A percentile compares a stretch with the other conserved stretches of the same genome.
These are phyloP conservation scores for Epistrophe grossulariae DNA, from an alignment of 2,888 invertebrate genomes.

Conservation along the genomic window DNA sequence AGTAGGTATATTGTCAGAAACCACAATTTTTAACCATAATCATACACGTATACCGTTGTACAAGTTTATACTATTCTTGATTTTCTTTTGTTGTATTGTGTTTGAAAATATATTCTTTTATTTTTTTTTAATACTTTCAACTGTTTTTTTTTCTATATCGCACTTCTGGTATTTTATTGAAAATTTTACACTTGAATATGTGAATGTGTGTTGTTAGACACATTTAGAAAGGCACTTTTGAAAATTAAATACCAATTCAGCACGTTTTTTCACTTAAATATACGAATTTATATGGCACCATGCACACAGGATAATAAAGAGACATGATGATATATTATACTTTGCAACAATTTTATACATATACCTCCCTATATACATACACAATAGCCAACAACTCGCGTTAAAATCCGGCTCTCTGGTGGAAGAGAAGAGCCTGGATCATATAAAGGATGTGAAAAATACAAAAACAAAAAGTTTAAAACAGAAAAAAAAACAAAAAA, in stretches of 20 bases:
- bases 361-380: background rate
- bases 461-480: slow-evolving; percentile 26
- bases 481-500: background rate
- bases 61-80: slow-evolving; percentile 13
- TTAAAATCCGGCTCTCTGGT: slow-evolving; percentile 40
- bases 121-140: slow-evolving; percentile 40
- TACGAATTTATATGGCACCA: slow-evolving; percentile 62
- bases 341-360: slow-evolving; percentile 47
- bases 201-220: slow-evolving; percentile 46
- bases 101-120: slow-evolving; percentile 49
- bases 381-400: background rate
- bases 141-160: slow-evolving; percentile 22
- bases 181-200: slow-evolving; percentile 42
- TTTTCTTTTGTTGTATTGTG: slow-evolving; percentile 54
- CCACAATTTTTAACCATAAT: slow-evolving; percentile 23
- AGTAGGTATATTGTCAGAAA: background rate
- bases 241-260: slow-evolving; percentile 76
- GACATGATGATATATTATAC: slow-evolving; percentile 68
- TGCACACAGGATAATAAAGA: slow-evolving; percentile 69
- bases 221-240: slow-evolving; percentile 73
- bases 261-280: slow-evolving; percentile 75
- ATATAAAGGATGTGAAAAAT: slow-evolving; percentile 55
- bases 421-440: slow-evolving; percentile 18
- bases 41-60: slow-evolving; percentile 16
- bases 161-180: slow-evolving; percentile 70